phyloP scores from a whole-genome alignment of 2,797 vertebrate genomes.

The Antennarius maculatus region DNA sequence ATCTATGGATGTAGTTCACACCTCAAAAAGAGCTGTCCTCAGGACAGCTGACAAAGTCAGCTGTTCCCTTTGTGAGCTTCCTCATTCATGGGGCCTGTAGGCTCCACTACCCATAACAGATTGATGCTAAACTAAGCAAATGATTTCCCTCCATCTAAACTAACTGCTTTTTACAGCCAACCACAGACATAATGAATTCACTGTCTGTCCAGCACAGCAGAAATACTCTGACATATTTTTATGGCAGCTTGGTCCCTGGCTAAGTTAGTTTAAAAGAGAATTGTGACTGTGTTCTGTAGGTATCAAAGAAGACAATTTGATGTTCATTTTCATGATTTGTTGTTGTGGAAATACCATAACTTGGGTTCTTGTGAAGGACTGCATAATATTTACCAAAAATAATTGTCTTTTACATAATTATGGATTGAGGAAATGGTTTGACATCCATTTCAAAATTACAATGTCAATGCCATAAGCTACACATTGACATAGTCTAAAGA shows the following conservation, averaged over 20 bases:
- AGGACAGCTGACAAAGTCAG: conserved; percentile 73
- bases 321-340: background rate
- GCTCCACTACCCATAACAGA: conserved; percentile 32
- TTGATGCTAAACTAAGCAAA: conserved; percentile 57
- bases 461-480: too few species aligned
- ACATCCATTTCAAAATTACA: too few species aligned
- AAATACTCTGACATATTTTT: conserved; percentile 77
- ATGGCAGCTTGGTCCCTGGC: conserved; percentile 72
- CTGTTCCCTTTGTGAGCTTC: conserved; percentile 62
- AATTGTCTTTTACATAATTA: too few species aligned
- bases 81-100: conserved; percentile 34
- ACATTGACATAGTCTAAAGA: too few species aligned
- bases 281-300: background rate
- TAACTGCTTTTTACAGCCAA: conserved; percentile 22
- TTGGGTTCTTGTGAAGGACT: background rate
- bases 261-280: conserved; percentile 18
- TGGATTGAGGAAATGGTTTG: too few species aligned
- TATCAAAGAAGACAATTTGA: background rate
- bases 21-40: conserved; percentile 63
- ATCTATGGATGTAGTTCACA: conserved; percentile 33
- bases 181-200: conserved; percentile 60
- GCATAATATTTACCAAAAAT: too few species aligned
- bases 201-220: conserved; percentile 42
- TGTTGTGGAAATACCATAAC: background rate
- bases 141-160: conserved; percentile 22